Evolutionary conservation across 2,797 vertebrate species (phyloP), one percentile per base, ranked within the genome.

Genomic region (Coregonus ussuriensis): DNA sequence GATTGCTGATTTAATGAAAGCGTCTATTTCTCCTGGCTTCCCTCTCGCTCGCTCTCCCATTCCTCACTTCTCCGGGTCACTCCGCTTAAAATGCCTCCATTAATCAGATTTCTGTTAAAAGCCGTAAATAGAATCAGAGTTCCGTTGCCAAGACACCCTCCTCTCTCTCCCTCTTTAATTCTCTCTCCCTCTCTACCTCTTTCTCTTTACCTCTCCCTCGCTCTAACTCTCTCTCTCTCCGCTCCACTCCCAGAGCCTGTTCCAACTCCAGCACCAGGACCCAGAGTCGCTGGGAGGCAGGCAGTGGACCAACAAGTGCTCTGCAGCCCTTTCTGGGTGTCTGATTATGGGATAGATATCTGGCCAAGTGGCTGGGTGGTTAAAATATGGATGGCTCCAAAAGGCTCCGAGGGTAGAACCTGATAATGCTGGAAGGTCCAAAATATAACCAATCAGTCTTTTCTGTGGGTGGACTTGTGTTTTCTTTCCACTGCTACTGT

Each of bases 1-100:
- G 91, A 94, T 91, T 91, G 90, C 89, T 92, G 91, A 93, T 92
- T 93, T 93, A 94, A 94, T 93, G 91, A 93, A 94, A 93, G 91
- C 81, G 81, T 88, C 87, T 91, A 85, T 88, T 91, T 89, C 82
- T 90, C 75, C 79, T 84, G 82, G 75, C 87, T 79, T 68, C 75
- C 18, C 79, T 84, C 62, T 81, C 83, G 67, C 79, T 77, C 81
- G 80, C 78, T 59, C 76, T 72, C 69, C 31, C 54, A 31, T 13
- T 62, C 68, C 21, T 69, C 47, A 88, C 86, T 87, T 87, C 87
- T 89, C 82, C 88, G 82, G 89, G 90, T 93, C 91, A 92, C 89
- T 91, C 87, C 88, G 86, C 90, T 91, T 92, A 92, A 94, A 94
- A 93, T 87, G 88, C 88, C 88, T 93, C 86, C 56, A 86, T 93